Evolutionary conservation across 92 coral and sea anemone genomes (phyloP).

Genomic region (Plumapathes pennacea): DNA sequence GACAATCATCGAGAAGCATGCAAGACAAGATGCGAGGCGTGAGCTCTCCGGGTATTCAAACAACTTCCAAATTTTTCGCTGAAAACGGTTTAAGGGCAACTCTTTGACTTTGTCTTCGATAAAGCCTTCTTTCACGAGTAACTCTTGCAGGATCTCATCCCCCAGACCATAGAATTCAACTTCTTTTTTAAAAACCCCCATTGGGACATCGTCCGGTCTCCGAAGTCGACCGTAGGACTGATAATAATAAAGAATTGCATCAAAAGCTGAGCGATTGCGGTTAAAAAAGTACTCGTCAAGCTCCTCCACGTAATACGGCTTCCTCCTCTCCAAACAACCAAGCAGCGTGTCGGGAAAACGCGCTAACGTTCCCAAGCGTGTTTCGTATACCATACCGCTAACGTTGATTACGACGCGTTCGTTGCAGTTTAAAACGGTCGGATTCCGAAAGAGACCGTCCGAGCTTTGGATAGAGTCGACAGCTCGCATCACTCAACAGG

Average conservation of each 20-base stretch:
- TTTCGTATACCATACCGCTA: slow-evolving; percentile 94
- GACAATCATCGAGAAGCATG: slow-evolving; percentile 71
- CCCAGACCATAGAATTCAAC: slow-evolving; percentile 95
- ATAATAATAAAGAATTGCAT: slow-evolving; percentile 90
- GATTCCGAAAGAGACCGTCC: no score
- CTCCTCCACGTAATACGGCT: slow-evolving; percentile 70
- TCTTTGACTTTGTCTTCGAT: slow-evolving; percentile 51
- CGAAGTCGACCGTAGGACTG: slow-evolving; percentile 91
- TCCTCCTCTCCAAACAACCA: slow-evolving; percentile 82
- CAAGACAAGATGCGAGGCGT: slow-evolving; percentile 61
- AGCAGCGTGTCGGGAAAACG: slow-evolving; percentile 88
- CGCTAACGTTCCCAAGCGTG: slow-evolving; percentile 79
- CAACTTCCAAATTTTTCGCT: slow-evolving; percentile 84
- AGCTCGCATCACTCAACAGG: no score
- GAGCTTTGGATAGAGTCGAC: no score
- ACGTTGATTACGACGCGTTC: slow-evolving; percentile 95
- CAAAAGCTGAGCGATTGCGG: slow-evolving; percentile 91
- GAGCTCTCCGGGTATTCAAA: slow-evolving; percentile 98
- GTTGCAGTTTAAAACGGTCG: no score
- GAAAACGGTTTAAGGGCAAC: slow-evolving; percentile 61
- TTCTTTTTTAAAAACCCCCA: slow-evolving; percentile 84
- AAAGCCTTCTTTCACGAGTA: slow-evolving; percentile 84
- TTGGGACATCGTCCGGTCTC: slow-evolving; percentile 88
- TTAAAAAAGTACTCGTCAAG: slow-evolving; percentile 88
- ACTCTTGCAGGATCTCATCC: slow-evolving; percentile 71